These are phyloP conservation scores for Cettia cetti DNA, from an alignment of 2,113 vertebrate genomes.

Conservation along the genomic window DNA sequence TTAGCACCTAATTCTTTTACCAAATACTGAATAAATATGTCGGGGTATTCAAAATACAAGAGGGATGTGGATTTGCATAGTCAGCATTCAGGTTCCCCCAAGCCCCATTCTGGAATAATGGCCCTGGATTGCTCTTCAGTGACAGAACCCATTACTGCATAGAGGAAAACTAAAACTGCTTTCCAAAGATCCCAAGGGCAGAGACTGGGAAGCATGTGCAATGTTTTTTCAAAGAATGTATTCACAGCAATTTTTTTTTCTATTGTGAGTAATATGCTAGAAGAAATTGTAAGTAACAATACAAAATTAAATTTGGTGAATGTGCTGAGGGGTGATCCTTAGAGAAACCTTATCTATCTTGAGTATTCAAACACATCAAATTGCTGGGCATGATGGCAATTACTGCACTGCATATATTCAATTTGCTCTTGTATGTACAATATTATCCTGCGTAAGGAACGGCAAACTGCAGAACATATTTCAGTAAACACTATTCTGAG, in stretches of 20 bases:
- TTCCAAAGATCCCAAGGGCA: constrained; percentile 33
- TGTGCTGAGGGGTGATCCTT: constrained; percentile 58
- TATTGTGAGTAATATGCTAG: constrained; percentile 30
- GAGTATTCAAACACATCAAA: constrained; percentile 55
- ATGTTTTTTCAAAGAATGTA: constrained; percentile 46
- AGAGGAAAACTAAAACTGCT: constrained; percentile 38
- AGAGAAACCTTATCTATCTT: constrained; percentile 61
- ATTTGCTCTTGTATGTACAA: constrained; percentile 57
- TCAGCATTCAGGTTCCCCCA: constrained; percentile 12
- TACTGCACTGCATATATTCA: constrained; percentile 41
- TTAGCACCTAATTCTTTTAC: constrained; percentile 24
- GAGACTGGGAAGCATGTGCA: not conserved
- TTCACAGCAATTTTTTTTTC: not conserved
- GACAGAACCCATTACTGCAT: not conserved
- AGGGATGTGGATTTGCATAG: not conserved
- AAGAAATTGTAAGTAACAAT: constrained; percentile 55
- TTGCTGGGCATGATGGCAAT: constrained; percentile 43
- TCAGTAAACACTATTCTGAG: constrained; percentile 54
- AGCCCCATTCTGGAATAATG: not conserved
- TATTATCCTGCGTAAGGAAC: constrained; percentile 47
- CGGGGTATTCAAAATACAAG: not conserved
- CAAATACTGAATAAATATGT: constrained; percentile 1
- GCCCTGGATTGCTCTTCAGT: not conserved
- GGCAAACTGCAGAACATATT: constrained; percentile 23
- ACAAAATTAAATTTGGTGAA: constrained; percentile 65